Base-by-base conservation (phyloP, 2,113 vertebrate species). In the Bujurquina vittata region DNA sequence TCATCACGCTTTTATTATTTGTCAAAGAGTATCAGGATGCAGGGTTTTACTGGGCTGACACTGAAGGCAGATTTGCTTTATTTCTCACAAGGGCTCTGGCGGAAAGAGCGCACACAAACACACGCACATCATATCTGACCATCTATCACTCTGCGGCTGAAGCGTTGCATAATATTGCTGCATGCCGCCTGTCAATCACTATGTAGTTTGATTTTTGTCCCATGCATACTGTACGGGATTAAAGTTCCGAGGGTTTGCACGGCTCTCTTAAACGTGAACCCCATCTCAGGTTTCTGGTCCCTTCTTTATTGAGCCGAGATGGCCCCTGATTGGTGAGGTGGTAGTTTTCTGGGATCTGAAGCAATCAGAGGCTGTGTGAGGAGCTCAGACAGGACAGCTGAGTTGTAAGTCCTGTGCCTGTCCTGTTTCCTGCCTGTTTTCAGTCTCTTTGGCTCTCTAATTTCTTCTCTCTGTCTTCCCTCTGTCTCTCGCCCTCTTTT, bases 1-100 rank as follows among this genome's bases (percentile, higher is more conserved):
- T 90, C 90, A 88, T 93, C 87, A 88, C n/a, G 20, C 33, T 89
- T 93, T 94, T 90, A 92, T 91, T 83, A 81, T 93, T 88, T 92
- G 90, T 91, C 92, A 92, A 87, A 89, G 11, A 43, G 83, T 63
- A 88, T 88, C 81, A 88, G 78, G 88, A 84, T 78, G 84, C 74
- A 67, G 76, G 65, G 58, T 86, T 90, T 89, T 85, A 81, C 84
- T 35, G 77, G 73, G 73, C 85, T 77, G 88, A 89, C 84, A 72
- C 77, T 15, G 75, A 43, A 59, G 77, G 65, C n/a, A 60, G 77
- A 79, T 87, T 86, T 89, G 52, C 83, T 87, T 84, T 69, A 77
- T 85, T 81, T 80, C 63, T 76, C 52, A 26, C 43, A 75, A 74
- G 20, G 69, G 57, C 31, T 76, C 18, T 1, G 63, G 80, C 29